Percentiles rank a stretch among this genome's conserved stretches.
Evolutionary conservation across 1,140 invertebrate genomes (phyloP).

Genomic region (Yoshiicerus persimilis): DNA sequence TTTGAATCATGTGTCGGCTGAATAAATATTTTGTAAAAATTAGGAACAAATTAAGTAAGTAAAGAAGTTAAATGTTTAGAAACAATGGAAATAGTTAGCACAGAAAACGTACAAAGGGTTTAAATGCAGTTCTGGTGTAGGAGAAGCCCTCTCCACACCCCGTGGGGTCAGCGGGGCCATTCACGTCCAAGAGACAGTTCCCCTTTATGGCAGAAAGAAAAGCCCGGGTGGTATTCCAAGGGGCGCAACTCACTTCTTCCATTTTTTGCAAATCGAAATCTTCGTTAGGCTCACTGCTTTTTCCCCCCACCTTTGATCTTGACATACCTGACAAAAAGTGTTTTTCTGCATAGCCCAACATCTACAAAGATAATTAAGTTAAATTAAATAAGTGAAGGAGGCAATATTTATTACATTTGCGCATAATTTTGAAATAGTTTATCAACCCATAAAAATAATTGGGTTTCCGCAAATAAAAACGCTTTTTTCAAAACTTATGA

Average conservation of each 20-base stretch:
- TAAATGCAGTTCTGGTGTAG: conserved; percentile 72
- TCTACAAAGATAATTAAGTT: no score
- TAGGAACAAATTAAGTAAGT: no score
- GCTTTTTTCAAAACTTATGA: no score
- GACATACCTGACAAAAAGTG: conserved; percentile 62
- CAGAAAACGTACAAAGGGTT: conserved; percentile 67
- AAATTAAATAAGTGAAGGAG: no score
- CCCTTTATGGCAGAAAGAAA: conserved; percentile 67
- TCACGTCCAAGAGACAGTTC: conserved; percentile 65
- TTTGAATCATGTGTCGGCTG: no score
- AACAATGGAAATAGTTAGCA: neutral
- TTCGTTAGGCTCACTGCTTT: conserved; percentile 62
- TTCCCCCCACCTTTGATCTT: neutral
- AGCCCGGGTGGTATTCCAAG: conserved; percentile 69
- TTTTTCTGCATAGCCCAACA: conserved; percentile 68
- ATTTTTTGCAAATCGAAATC: conserved; percentile 66
- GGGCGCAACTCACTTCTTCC: conserved; percentile 67
- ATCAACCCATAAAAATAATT: no score
- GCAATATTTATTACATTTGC: no score
- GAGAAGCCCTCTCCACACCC: conserved; percentile 70
- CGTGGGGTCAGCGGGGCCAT: conserved; percentile 56
- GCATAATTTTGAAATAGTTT: no score
- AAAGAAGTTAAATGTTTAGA: neutral
- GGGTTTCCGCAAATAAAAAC: no score
- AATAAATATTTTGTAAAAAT: no score